phyloP scores from a whole-genome alignment of 2,797 vertebrate genomes.

The Alosa sapidissima region DNA sequence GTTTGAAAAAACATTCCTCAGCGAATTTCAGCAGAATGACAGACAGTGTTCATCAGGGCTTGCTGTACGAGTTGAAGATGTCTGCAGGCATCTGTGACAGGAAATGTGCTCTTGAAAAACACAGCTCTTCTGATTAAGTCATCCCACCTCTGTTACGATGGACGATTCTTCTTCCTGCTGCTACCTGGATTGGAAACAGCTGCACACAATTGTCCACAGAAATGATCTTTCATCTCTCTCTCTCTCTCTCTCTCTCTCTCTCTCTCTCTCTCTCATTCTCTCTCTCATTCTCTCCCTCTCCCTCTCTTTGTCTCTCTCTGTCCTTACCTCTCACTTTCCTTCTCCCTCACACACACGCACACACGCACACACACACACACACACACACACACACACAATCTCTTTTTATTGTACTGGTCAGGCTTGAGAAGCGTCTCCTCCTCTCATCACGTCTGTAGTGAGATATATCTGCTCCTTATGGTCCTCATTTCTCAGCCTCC shows the following conservation, averaged over 20 bases:
- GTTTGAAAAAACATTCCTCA: background rate
- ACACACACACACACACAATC: background rate
- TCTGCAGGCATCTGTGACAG: background rate
- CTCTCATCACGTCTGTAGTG: constrained; percentile 17
- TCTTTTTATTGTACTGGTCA: background rate
- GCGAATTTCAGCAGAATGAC: background rate
- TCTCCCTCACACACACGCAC: background rate
- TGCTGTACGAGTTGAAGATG: background rate
- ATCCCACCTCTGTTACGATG: background rate
- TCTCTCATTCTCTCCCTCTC: no score
- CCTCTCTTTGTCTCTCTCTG: no score
- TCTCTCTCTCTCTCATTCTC: no score
- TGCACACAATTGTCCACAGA: background rate
- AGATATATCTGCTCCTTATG: constrained; percentile 19
- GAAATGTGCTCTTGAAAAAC: background rate
- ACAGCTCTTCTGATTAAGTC: background rate
- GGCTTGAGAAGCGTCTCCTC: background rate
- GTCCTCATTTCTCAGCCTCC: constrained; percentile 14
- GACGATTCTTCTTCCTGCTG: constrained; percentile 27
- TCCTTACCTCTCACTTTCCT: no score
- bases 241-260: no score
- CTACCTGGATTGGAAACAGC: constrained; percentile 24
- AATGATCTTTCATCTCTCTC: background rate
- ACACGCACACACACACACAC: background rate
- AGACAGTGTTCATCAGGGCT: background rate